Base-by-base conservation (phyloP, 1,140 invertebrate genomes). In the Melitaea cinxia region DNA sequence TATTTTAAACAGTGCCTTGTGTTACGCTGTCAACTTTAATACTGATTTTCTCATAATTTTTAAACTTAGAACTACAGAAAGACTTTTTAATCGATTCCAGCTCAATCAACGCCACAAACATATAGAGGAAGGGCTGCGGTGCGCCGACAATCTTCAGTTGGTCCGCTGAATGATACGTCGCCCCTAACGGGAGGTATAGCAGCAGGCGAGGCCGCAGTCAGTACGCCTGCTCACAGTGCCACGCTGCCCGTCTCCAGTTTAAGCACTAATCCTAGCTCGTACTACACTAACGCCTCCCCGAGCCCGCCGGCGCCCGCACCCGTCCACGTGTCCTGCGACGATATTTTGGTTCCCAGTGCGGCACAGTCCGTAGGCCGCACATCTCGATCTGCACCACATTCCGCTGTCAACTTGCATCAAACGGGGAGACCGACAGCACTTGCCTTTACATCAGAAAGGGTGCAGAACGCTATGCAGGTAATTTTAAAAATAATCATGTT, bases 121-220 rank as follows among this genome's bases (percentile, higher is more conserved):
- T 92, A 92, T 55, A 82, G 92, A 54, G 88, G 92, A 47, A 81
- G 92, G 12, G 92, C 91, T 14, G 85, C 82, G 0, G 93, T 93
- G n/a, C 86, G 93, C 5, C 88, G 93, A 17, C 93, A 93, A 70
- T 93, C 93, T 1, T 93, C 92, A 0, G 91, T 92, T 56, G 93
- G 92, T 4, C 89, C 92, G 0, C 80, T 92, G 42, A 88, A 91
- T 53, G 91, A 92, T 70, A 90, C 87, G 35, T 88, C 91, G n/a
- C 83, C 90, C 69, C 68, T 92, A 78, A 86, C 91, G 65, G 73
- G 84, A 59, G 75, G 77, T 56, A 70, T 69, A 9, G 78, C 70
- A n/a, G 78, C 80, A 53, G 81, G 85, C 19, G 86, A 89, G 67
- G 69, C 86, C 4, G 83, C 80, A 2, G 82, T 88, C 42, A 87